These are phyloP conservation scores for Etheostoma nigrum DNA, from an alignment of 2,797 vertebrate genomes.

Conservation along the genomic window DNA sequence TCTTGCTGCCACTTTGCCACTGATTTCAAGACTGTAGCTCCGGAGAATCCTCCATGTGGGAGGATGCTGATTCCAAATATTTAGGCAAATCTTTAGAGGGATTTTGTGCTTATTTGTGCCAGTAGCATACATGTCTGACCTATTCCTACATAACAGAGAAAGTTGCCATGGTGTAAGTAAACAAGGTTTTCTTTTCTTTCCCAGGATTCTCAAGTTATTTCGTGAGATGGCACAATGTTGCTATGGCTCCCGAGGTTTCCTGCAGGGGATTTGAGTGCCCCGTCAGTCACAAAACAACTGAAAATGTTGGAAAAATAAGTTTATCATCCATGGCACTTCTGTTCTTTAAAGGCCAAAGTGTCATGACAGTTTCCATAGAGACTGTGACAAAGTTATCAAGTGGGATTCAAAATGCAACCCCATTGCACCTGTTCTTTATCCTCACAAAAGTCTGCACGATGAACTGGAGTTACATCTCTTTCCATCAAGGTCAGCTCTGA, in stretches of 20 bases:
- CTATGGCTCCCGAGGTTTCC: conserved; percentile 69
- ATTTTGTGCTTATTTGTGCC: neutral
- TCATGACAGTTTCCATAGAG: conserved; percentile 78
- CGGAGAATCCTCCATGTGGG: conserved; percentile 21
- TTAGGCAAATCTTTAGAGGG: neutral
- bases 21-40: conserved; percentile 38
- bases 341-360: conserved; percentile 65
- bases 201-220: conserved; percentile 23
- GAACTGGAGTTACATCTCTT: neutral
- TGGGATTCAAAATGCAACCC: conserved; percentile 51
- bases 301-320: conserved; percentile 61
- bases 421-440: conserved; percentile 42
- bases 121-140: conserved; percentile 37
- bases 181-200: conserved; percentile 21
- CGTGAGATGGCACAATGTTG: conserved; percentile 57
- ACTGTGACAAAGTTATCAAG: conserved; percentile 51
- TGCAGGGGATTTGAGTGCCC: conserved; percentile 53
- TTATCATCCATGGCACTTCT: conserved; percentile 64
- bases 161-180: conserved; percentile 50
- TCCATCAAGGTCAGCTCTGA: conserved; percentile 36
- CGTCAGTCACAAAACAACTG: conserved; percentile 60
- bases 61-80: conserved; percentile 19
- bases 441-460: conserved; percentile 9
- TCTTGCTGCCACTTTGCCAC: conserved; percentile 29
- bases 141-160: conserved; percentile 14